Base-by-base conservation (phyloP, 2,113 vertebrate genomes). In the Tor tambroides region DNA sequence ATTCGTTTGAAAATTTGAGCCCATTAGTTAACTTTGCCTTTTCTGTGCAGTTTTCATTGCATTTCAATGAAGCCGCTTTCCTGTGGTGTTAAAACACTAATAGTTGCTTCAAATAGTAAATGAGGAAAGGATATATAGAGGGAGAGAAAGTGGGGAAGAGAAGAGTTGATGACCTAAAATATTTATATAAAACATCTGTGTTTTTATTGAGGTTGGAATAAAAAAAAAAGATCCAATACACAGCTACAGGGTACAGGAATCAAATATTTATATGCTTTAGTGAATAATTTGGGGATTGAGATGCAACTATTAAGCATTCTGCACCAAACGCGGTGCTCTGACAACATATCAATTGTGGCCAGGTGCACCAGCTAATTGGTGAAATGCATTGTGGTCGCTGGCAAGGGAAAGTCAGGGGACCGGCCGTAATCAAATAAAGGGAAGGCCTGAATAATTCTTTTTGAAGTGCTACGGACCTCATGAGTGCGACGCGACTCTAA, bases 1-100 rank as follows among this genome's bases (percentile, higher is more conserved):
- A 94, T 95, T 95, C 94, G 93, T 95, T 96, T 95, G 94, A 95
- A 96, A 95, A 95, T 96, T 94, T 94, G 92, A 94, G 94, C 95
- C 95, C 93, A 95, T 96, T 96, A 95, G 95, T 94, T 94, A 94
- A 94, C 94, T 96, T 95, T 95, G 94, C 93, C 92, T 94, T 94
- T 94, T 94, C 92, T 89, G 88, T 92, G 92, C 93, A 91, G 91
- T 95, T 95, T 95, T 94, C 92, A 94, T 93, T 93, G 95, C 95
- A 95, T 95, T 95, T 95, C 94, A 95, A 95, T 95, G 94, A 95
- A 93, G 94, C 89, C 90, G 89, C 93, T 95, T 95, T 95, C 93
- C 94, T 92, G 91, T 93, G 92, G 94, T 92, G 93, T 94, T 95
- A 94, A 95, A 95, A 94, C 92, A 94, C 94, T 95, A 94, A 95